Percentiles rank a stretch among this genome's conserved stretches.
Conservation (phyloP, 2,888 invertebrate species). For the Cheilosia pagana region DNA sequence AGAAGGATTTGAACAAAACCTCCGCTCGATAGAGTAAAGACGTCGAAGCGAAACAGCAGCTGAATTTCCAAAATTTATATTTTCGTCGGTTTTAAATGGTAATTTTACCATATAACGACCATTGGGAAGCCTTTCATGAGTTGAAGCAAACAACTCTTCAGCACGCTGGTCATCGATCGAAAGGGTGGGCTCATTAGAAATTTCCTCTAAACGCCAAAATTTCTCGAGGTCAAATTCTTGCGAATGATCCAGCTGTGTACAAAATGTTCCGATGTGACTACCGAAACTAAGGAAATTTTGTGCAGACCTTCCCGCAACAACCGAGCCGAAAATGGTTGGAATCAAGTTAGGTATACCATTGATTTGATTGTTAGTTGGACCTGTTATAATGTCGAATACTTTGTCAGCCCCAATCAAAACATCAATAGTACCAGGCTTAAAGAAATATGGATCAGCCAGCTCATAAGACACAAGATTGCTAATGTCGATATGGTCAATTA, state of each 20-base stretch:
- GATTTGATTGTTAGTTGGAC: neutral
- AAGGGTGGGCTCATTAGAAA: neutral
- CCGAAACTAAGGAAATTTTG: no score
- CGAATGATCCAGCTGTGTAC: neutral
- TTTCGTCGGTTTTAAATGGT: neutral
- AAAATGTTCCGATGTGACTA: neutral
- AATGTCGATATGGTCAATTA: neutral
- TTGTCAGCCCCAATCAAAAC: constrained; percentile 22
- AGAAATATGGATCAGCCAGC: constrained; percentile 8
- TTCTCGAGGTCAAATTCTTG: constrained; percentile 13
- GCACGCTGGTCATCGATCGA: constrained; percentile 1
- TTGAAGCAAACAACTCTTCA: neutral
- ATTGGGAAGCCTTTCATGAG: neutral
- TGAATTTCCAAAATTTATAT: neutral
- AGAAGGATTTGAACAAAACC: neutral
- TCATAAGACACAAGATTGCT: constrained; percentile 1
- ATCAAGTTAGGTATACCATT: neutral
- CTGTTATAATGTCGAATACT: constrained; percentile 2
- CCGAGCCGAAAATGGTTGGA: constrained; percentile 19
- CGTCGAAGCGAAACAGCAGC: neutral
- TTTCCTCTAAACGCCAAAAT: constrained; percentile 3
- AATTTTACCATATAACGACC: constrained; percentile 1
- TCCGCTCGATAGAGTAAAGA: neutral
- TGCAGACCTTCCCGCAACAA: neutral
- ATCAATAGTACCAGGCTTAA: constrained; percentile 1